Base-by-base conservation (phyloP, 30 jellyfish, hydroid and myxozoan species). In the Cassiopea xamachana region DNA sequence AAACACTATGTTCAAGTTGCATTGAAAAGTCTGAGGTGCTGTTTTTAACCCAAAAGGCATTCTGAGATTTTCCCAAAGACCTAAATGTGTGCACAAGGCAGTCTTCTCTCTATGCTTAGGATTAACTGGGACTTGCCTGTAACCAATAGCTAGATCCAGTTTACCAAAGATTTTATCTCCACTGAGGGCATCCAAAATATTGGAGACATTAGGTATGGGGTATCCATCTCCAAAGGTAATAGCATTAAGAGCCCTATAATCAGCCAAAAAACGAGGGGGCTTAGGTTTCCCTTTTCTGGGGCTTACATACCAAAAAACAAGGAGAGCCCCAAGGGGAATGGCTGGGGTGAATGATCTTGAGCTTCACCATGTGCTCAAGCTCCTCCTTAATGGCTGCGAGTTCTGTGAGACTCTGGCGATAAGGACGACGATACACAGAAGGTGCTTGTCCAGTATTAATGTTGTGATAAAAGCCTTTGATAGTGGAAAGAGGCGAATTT, bases 321-420 rank as follows among this genome's bases (percentile, higher is more conserved):
- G 92, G 93, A 9, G 93, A 87, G 3, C 81, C 82, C 93, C 93
- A 86, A 2, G 88, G 62, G 45, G 93, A 86, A 49, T 86, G 71
- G 58, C 93, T 86, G 46, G 93, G 87, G 19, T 48, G 92, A 44
- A 86, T 86, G 17, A 86, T 75, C n/a, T 75, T 50, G 43, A 86
- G 81, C 8, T 46, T 61, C 6, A 86, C 68, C 88, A 86, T 86
- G 82, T 82, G 89, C 48, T 85, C 93, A 1, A 85, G 77, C 58
- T 87, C 73, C 71, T 45, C 75, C 77, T 87, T 76, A 14, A 87
- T 87, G 67, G 94, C 94, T 64, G 89, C 77, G 46, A 74, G 84
- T 61, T 60, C 94, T 44, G 89, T 87, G 48, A 81, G 93, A 48
- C 87, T 85, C 77, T 85, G 48, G 46, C 88, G 87, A 60, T 85